phyloP scores from a whole-genome alignment of 2,797 vertebrate genomes.

The Pseudomugil gertrudae region DNA sequence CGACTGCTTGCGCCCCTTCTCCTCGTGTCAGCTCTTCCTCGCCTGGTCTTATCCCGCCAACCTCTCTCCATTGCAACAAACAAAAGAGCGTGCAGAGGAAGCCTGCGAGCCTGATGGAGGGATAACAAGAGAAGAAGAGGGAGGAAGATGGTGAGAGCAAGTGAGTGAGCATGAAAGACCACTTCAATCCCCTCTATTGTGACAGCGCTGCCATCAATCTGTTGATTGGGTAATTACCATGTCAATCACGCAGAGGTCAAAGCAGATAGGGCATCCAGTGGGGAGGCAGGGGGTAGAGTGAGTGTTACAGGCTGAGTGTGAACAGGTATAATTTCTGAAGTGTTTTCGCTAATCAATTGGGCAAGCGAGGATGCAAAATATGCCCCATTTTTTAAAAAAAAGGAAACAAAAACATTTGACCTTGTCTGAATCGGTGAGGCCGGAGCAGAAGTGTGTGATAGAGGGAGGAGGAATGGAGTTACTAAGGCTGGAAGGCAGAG shows the following conservation, averaged over 20 bases:
- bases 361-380: constrained; percentile 56
- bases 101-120: constrained; percentile 69
- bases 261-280: constrained; percentile 75
- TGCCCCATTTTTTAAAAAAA: constrained; percentile 34
- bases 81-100: constrained; percentile 58
- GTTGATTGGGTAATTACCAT: constrained; percentile 87
- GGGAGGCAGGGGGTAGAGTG: constrained; percentile 45
- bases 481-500: constrained; percentile 79
- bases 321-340: constrained; percentile 77
- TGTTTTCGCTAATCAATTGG: constrained; percentile 75
- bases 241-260: constrained; percentile 87
- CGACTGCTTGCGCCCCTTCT: constrained; percentile 47
- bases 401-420: constrained; percentile 41
- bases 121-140: constrained; percentile 57
- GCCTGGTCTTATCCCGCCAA: constrained; percentile 28
- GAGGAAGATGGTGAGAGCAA: constrained; percentile 32
- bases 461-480: constrained; percentile 52
- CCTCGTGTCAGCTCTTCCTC: constrained; percentile 42
- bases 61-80: constrained; percentile 43
- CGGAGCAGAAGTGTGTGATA: constrained; percentile 23
- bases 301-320: constrained; percentile 40
- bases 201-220: constrained; percentile 83
- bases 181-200: constrained; percentile 84
- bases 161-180: constrained; percentile 56
- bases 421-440: constrained; percentile 48